A percentile compares a stretch with the other conserved stretches of the same genome.
These are phyloP conservation scores for Panthera leo DNA, from an alignment of 2,113 vertebrate genomes.

Conservation along the genomic window DNA sequence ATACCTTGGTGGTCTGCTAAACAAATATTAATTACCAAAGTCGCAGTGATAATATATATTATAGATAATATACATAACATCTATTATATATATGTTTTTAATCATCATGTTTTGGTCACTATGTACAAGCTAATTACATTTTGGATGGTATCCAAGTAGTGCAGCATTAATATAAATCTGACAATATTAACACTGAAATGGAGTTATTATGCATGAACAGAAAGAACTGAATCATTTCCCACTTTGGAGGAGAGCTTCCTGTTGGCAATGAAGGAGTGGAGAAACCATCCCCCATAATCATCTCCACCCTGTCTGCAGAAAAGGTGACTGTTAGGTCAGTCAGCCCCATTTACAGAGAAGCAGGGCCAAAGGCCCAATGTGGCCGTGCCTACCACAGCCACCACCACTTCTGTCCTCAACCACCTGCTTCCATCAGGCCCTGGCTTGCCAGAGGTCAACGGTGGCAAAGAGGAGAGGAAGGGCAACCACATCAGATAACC, in stretches of 20 bases:
- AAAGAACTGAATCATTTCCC: background rate
- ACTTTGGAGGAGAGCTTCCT: background rate
- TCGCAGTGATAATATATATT: background rate
- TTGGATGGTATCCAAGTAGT: constrained; percentile 32
- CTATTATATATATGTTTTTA: background rate
- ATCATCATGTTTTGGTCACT: background rate
- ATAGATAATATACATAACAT: background rate
- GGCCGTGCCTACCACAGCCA: accelerated
- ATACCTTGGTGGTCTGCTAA: background rate
- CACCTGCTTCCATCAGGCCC: background rate
- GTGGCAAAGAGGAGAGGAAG: background rate
- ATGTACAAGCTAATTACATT: constrained; percentile 4
- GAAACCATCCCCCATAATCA: background rate
- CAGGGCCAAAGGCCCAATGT: background rate
- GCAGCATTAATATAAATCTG: background rate
- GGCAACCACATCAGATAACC: background rate
- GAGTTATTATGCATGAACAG: background rate
- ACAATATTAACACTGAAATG: background rate
- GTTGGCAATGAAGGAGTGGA: background rate
- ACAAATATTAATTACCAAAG: background rate
- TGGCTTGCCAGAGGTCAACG: background rate
- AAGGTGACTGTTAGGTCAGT: background rate
- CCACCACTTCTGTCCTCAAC: background rate
- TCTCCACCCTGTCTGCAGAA: background rate
- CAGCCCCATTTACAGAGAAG: background rate